phyloP scores from a whole-genome alignment of 2,113 vertebrate species.

The Upupa epops region DNA sequence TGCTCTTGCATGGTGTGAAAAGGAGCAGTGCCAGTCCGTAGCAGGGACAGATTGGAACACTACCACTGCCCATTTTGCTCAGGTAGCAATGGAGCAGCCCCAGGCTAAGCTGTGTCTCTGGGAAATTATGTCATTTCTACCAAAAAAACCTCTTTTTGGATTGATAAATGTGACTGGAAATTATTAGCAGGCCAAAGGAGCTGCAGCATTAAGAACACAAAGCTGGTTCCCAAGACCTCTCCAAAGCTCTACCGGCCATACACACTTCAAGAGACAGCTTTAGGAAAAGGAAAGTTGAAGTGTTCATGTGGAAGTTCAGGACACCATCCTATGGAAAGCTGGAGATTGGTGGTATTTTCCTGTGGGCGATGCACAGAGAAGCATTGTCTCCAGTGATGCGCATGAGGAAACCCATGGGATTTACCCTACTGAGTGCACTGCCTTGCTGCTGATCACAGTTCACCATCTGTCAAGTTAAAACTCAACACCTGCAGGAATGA shows the following conservation, averaged over 20 bases:
- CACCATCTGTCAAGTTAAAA: neutral
- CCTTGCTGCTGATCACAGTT: neutral
- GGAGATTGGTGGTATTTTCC: neutral
- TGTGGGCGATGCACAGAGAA: neutral
- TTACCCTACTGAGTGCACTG: fast-evolving
- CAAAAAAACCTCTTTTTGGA: neutral
- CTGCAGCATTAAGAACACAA: neutral
- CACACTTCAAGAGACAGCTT: neutral
- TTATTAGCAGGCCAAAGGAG: neutral
- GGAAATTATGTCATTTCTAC: neutral
- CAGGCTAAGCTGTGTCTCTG: neutral
- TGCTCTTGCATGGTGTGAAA: neutral
- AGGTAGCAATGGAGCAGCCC: neutral
- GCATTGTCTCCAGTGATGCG: fast-evolving
- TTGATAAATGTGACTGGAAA: neutral
- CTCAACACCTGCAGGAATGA: neutral
- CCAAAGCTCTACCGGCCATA: neutral
- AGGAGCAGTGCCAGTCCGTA: neutral
- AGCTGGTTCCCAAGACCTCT: neutral
- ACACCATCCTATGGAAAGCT: neutral
- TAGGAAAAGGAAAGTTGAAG: neutral
- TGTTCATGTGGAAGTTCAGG: neutral
- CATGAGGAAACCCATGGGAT: neutral
- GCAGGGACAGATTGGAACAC: neutral
- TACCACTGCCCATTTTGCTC: neutral